Conservation (phyloP, 2,113 vertebrate species). For the Phocoena sinus region DNA sequence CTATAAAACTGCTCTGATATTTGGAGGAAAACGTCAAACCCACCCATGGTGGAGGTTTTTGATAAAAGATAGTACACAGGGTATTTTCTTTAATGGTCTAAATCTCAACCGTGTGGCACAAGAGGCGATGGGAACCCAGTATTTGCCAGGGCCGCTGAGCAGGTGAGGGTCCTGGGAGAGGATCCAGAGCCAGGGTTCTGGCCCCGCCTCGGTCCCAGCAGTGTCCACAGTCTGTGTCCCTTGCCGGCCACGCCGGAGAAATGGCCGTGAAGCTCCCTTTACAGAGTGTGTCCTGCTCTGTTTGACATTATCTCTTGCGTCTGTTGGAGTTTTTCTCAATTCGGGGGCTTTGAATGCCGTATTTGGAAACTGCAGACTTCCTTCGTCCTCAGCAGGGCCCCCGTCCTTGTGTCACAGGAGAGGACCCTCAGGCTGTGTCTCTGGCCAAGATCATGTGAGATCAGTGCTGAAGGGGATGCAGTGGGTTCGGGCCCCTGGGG, state of each 20-base stretch:
- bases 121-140: background rate
- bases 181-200: too few relatives aligned
- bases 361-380: rapidly evolving
- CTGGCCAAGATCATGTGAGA: rapidly evolving
- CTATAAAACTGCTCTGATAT: background rate
- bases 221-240: background rate
- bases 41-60: rapidly evolving
- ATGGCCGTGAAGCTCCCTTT: rapidly evolving
- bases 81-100: rapidly evolving
- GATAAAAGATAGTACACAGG: background rate
- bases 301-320: rapidly evolving
- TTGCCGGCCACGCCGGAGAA: rapidly evolving
- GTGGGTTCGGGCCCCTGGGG: background rate
- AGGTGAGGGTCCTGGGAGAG: rapidly evolving
- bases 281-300: rapidly evolving
- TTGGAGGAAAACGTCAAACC: too few relatives aligned
- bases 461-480: rapidly evolving
- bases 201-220: rapidly evolving
- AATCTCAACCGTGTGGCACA: rapidly evolving
- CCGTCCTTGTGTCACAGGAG: too few relatives aligned
- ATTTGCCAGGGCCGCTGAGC: rapidly evolving
- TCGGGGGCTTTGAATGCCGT: rapidly evolving
- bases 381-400: rapidly evolving
- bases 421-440: background rate
- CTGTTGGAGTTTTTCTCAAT: rapidly evolving